Evolutionary conservation across 2,888 invertebrate species (phyloP).

Genomic region (Invenusta paracnida): DNA sequence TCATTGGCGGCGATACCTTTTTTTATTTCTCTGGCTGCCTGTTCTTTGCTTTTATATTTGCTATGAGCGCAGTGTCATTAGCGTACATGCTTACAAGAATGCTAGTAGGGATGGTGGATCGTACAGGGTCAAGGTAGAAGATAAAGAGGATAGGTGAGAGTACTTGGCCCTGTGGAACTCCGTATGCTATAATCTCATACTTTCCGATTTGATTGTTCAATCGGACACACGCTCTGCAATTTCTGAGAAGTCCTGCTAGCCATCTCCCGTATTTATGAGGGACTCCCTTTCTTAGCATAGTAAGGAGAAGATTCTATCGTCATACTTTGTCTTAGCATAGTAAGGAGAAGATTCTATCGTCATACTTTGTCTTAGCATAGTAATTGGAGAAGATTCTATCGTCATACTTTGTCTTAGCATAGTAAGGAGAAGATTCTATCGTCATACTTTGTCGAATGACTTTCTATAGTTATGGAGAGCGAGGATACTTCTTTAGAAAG

Average conservation of each 20-base stretch:
- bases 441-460: not conserved
- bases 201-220: not conserved
- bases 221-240: too few relatives aligned
- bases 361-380: too few relatives aligned
- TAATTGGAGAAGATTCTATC: too few relatives aligned
- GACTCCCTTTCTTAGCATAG: too few relatives aligned
- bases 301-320: too few relatives aligned
- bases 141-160: not conserved
- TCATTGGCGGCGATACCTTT: too few relatives aligned
- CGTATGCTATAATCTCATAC: not conserved
- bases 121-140: not conserved
- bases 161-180: not conserved
- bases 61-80: not conserved
- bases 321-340: not conserved
- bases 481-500: not conserved
- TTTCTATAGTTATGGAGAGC: not conserved
- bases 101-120: not conserved
- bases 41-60: too few relatives aligned
- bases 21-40: not conserved
- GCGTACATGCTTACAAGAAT: not conserved
- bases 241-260: too few relatives aligned
- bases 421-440: not conserved
- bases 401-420: not conserved
- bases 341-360: not conserved
- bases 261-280: too few relatives aligned